phyloP scores from a whole-genome alignment of 2,888 invertebrate genomes.

The Gastrophysa polygoni region DNA sequence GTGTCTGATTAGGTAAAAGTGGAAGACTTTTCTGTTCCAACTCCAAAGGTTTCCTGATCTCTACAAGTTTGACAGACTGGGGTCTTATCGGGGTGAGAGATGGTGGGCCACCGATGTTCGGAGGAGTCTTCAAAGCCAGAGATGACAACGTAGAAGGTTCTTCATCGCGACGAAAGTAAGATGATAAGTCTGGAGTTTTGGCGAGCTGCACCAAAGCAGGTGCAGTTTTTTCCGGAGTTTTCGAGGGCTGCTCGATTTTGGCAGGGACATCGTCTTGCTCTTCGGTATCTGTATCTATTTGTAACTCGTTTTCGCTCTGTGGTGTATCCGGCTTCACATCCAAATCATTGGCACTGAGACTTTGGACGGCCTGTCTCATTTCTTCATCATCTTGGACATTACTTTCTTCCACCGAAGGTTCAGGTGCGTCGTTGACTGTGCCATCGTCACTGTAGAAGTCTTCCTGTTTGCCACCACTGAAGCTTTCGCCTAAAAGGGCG shows the following conservation, averaged over 20 bases:
- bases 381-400: constrained; percentile 86
- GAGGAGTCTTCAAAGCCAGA: constrained; percentile 42
- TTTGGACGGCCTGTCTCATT: constrained; percentile 83
- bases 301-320: constrained; percentile 80
- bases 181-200: constrained; percentile 64
- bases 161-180: constrained; percentile 58
- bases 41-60: constrained; percentile 33
- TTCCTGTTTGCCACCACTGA: constrained; percentile 66
- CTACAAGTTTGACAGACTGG: constrained; percentile 27
- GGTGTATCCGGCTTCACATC: constrained; percentile 84
- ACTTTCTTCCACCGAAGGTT: constrained; percentile 66
- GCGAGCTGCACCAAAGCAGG: constrained; percentile 42
- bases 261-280: constrained; percentile 67
- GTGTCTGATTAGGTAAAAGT: constrained; percentile 40
- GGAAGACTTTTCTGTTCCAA: constrained; percentile 38
- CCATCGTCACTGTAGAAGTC: constrained; percentile 62
- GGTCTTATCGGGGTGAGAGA: constrained; percentile 54
- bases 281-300: constrained; percentile 87
- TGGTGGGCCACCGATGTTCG: constrained; percentile 53
- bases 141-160: constrained; percentile 25
- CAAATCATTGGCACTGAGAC: constrained; percentile 71
- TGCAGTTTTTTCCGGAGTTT: constrained; percentile 22
- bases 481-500: constrained; percentile 84
- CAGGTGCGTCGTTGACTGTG: constrained; percentile 56
- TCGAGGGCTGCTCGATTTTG: constrained; percentile 53